Evolutionary conservation across 2,888 invertebrate species (phyloP).

Genomic region (Nomada flava): DNA sequence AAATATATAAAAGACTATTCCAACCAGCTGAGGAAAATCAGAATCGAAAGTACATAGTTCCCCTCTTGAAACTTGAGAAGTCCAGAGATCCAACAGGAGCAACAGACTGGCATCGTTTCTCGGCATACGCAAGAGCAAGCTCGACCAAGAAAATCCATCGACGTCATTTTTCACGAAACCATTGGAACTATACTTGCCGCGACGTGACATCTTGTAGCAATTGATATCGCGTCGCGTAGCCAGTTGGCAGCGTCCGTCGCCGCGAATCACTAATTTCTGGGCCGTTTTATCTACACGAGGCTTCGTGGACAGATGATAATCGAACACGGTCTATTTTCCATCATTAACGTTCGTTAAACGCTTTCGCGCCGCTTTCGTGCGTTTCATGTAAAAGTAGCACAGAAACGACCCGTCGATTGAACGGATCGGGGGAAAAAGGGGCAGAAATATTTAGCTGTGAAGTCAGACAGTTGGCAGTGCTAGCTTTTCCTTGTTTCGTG

Average conservation of each 20-base stretch:
- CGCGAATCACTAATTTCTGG: slow-evolving; percentile 37
- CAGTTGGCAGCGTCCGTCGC: slow-evolving; percentile 38
- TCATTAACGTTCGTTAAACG: neutral
- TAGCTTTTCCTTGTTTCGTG: slow-evolving; percentile 24
- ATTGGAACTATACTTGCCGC: slow-evolving; percentile 41
- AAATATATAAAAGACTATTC: neutral
- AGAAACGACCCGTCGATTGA: neutral
- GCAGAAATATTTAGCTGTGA: slow-evolving; percentile 13
- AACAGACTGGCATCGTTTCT: slow-evolving; percentile 12
- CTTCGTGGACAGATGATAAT: slow-evolving; percentile 23
- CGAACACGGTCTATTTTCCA: slow-evolving; percentile 29
- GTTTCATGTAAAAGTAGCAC: neutral
- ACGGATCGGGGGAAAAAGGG: neutral
- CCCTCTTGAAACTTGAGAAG: neutral
- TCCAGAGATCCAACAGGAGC: neutral
- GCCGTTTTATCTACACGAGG: slow-evolving; percentile 34
- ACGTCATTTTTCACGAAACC: slow-evolving; percentile 2
- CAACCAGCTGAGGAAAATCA: neutral
- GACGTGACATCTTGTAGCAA: slow-evolving; percentile 33
- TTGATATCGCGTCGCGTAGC: slow-evolving; percentile 44
- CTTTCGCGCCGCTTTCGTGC: neutral
- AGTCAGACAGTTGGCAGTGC: slow-evolving; percentile 15
- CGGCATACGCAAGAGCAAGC: neutral
- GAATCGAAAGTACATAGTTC: neutral
- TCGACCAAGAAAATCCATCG: neutral